Conservation (phyloP, 2,113 vertebrate genomes). For the Cynoglossus semilaevis region DNA sequence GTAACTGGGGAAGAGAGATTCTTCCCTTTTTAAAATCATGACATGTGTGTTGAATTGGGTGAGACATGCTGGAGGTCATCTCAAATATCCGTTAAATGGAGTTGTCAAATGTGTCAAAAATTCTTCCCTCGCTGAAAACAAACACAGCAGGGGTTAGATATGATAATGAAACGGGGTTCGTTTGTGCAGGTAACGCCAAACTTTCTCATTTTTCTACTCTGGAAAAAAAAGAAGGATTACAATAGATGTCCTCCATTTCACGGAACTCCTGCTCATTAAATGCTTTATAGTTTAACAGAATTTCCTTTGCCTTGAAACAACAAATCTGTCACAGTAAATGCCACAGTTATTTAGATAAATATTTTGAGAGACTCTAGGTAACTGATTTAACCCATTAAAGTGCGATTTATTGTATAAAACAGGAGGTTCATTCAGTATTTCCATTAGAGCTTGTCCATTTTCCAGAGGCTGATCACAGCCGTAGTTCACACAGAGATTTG, state of each 20-base stretch:
- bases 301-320: too few species aligned
- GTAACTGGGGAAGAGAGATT: slow-evolving; percentile 49
- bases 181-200: slow-evolving; percentile 26
- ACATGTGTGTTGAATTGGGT: slow-evolving; percentile 69
- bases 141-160: slow-evolving; percentile 56
- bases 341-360: too few species aligned
- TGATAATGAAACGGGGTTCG: slow-evolving; percentile 51
- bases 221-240: slow-evolving; percentile 40
- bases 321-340: too few species aligned
- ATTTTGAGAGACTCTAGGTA: too few species aligned
- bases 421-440: too few species aligned
- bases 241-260: slow-evolving; percentile 10
- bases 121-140: slow-evolving; percentile 38
- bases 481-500: too few species aligned
- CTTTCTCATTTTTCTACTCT: slow-evolving; percentile 20
- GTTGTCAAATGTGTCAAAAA: slow-evolving; percentile 62
- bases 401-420: too few species aligned
- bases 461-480: too few species aligned
- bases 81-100: slow-evolving; percentile 78
- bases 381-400: too few species aligned
- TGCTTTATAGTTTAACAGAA: neutral
- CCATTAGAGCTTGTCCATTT: too few species aligned
- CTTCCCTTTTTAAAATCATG: slow-evolving; percentile 44
- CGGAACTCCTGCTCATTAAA: neutral
- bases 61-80: slow-evolving; percentile 82